These are phyloP conservation scores for Cantharis rufa DNA, from an alignment of 2,888 invertebrate genomes.

Conservation along the genomic window DNA sequence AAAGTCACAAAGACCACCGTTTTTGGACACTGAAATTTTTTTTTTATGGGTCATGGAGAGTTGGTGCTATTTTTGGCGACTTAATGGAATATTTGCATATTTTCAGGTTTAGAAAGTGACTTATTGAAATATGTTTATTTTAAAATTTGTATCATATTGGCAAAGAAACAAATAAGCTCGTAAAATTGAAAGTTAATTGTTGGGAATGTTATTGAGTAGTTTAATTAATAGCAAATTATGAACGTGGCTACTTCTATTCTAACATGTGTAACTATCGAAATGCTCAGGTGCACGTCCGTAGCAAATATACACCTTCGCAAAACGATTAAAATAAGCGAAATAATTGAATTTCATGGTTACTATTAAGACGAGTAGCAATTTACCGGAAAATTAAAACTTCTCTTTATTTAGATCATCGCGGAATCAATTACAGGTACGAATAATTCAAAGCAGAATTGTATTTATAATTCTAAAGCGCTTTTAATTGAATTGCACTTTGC, in stretches of 20 bases:
- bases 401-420: slow-evolving; percentile 16
- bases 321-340: slow-evolving; percentile 21
- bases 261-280: not conserved
- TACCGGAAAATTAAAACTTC: slow-evolving; percentile 28
- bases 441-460: not conserved
- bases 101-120: too few species aligned
- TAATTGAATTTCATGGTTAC: slow-evolving; percentile 23
- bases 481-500: not conserved
- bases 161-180: not conserved
- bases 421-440: slow-evolving; percentile 14
- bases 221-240: not conserved
- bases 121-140: too few species aligned
- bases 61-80: too few species aligned
- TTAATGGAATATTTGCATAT: too few species aligned
- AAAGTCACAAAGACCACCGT: too few species aligned
- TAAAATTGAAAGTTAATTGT: not conserved
- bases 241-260: not conserved
- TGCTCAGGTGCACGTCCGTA: slow-evolving; percentile 19
- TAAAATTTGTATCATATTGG: not conserved
- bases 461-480: not conserved
- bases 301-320: slow-evolving; percentile 17
- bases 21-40: too few species aligned
- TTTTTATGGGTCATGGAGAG: too few species aligned
- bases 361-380: slow-evolving; percentile 28
- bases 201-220: not conserved